Evolutionary conservation across 2,888 invertebrate genomes (phyloP).

Genomic region (Penaeus monodon): DNA sequence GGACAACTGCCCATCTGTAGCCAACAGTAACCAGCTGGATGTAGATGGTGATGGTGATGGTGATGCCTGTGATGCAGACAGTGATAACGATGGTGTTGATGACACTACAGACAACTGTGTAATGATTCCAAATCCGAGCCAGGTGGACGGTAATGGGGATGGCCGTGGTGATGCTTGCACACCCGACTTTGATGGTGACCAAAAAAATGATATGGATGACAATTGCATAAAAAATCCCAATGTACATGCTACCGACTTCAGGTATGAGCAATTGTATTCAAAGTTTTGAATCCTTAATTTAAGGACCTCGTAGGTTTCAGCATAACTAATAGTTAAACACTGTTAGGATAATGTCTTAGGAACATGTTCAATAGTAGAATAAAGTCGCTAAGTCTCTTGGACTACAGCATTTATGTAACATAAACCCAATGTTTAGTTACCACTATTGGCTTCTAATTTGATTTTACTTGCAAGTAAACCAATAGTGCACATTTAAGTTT

Average conservation of each 20-base stretch:
- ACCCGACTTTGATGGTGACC: constrained; percentile 87
- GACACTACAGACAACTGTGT: constrained; percentile 72
- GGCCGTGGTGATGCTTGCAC: constrained; percentile 87
- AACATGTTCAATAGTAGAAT: no score
- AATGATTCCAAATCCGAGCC: constrained; percentile 82
- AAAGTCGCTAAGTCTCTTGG: no score
- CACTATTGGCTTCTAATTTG: no score
- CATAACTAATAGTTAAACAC: no score
- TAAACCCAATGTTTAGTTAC: no score
- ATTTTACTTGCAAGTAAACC: no score
- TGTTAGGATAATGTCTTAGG: no score
- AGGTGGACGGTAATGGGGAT: constrained; percentile 81
- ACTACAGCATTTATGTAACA: no score
- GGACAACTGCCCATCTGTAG: constrained; percentile 88
- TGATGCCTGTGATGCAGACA: constrained; percentile 65
- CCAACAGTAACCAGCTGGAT: constrained; percentile 90
- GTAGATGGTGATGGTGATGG: constrained; percentile 82
- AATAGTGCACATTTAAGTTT: no score
- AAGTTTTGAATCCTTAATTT: no score
- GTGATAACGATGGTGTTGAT: constrained; percentile 66
- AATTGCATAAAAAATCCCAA: constrained; percentile 95
- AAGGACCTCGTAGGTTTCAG: no score
- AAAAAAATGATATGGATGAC: constrained; percentile 82
- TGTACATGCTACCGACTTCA: constrained; percentile 91
- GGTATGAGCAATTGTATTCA: constrained; percentile 69